Evolutionary conservation across 2,113 vertebrate species (phyloP).

Genomic region (Engystomops pustulosus): DNA sequence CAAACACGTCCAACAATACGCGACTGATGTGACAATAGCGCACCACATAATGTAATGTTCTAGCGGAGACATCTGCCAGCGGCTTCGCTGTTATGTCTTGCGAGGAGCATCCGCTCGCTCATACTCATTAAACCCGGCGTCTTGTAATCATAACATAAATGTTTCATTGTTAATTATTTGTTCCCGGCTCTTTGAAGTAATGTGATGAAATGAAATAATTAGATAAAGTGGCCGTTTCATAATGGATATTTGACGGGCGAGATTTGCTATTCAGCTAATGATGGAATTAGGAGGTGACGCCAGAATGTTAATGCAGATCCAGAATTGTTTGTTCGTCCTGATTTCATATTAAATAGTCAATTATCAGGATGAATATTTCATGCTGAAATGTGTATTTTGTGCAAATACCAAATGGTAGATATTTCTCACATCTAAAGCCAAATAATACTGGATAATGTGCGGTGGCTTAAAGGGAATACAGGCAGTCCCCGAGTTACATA

Average conservation of each 20-base stretch:
- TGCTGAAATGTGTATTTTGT: background rate
- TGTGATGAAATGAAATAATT: constrained; percentile 26
- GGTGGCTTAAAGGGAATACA: no score
- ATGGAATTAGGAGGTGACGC: constrained; percentile 5
- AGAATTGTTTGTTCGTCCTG: background rate
- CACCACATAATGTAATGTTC: background rate
- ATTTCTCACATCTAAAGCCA: background rate
- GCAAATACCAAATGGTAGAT: background rate
- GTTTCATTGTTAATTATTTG: constrained; percentile 42
- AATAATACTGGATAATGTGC: background rate
- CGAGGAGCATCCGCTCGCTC: background rate
- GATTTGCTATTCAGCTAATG: constrained; percentile 8
- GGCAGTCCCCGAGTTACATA: no score
- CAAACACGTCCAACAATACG: background rate
- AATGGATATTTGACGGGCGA: background rate
- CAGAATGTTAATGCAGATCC: background rate
- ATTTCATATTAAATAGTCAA: constrained; percentile 23
- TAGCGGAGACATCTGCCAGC: background rate
- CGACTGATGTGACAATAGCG: background rate
- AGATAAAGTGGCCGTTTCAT: constrained; percentile 4
- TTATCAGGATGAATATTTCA: background rate
- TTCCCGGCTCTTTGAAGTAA: background rate
- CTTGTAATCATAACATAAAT: constrained; percentile 35
- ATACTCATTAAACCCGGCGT: constrained; percentile 6
- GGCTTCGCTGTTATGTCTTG: background rate